A percentile compares a stretch with the other conserved stretches of the same genome.
These are phyloP conservation scores for Pyrrhosoma nymphula DNA, from an alignment of 2,888 invertebrate genomes.

Conservation along the genomic window DNA sequence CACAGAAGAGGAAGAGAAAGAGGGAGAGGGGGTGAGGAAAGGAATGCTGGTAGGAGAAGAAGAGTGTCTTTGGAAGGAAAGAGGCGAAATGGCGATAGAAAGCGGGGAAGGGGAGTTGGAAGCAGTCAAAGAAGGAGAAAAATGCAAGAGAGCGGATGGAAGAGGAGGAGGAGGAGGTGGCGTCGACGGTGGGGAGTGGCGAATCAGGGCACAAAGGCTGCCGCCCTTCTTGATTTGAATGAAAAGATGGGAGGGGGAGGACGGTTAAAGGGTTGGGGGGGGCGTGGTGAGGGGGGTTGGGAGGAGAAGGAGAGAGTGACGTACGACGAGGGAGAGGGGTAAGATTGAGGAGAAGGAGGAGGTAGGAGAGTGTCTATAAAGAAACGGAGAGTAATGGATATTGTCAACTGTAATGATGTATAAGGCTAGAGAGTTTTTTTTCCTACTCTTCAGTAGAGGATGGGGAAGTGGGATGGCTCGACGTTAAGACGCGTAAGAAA, in stretches of 20 bases:
- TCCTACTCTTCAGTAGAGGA: background rate
- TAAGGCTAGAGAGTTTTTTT: conserved; percentile 2
- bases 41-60: background rate
- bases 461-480: background rate
- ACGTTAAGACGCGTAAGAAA: background rate
- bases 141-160: background rate
- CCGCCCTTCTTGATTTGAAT: conserved; percentile 57
- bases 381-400: conserved; percentile 60
- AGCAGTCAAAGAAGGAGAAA: conserved; percentile 10
- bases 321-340: background rate
- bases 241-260: background rate
- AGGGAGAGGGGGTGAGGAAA: background rate
- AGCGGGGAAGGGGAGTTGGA: background rate
- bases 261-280: background rate
- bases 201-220: conserved; percentile 43
- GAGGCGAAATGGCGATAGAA: conserved; percentile 31
- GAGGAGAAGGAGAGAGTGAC: background rate
- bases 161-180: background rate
- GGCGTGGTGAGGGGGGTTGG: background rate
- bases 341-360: background rate
- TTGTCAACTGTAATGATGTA: conserved; percentile 61
- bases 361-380: conserved; percentile 13
- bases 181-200: background rate
- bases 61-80: background rate
- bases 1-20: background rate